Evolutionary conservation across 2,888 invertebrate species (phyloP), one percentile per base, ranked within the genome.

Genomic region (Rhagophthalmus giganteus): DNA sequence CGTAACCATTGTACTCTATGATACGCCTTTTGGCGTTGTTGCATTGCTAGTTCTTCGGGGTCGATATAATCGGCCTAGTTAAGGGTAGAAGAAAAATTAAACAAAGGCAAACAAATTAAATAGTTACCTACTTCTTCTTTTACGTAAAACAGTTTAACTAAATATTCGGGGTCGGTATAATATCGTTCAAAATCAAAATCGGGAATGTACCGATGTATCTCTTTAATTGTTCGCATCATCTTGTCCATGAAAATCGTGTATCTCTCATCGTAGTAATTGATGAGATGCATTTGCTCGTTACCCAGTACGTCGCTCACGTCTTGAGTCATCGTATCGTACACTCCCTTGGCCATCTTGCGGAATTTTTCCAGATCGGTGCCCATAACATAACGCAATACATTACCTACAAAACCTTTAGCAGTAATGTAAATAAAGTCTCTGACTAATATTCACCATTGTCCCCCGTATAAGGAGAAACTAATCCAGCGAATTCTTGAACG

Each of bases 301-400:
- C 69, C 69, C 2, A 74, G 56, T 0, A 74, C 74, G 35, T 74
- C 74, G 50, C 71, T 72, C 7, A 72, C 69, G 48, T 75, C 74
- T 59, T 73, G 69, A 0, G 74, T 72, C 70, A 72, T 72, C 3
- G 70, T 74, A 26, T 74, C 73, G 56, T 74, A 75, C 5, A 74
- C 67, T 59, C 68, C 70, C 27, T 65, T 65, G 1, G 70, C 66
- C 45, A 73, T 58, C 42, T 55, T 68, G 27, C 71, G 63, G 60
- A 75, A 75, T 6, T 57, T 35, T 2, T 57, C 59, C 31, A 74
- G 48, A 51, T 75, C 74, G 8, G 72, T 70, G 1, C 63, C 66
- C 58, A 74, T 60, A 5, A 71, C 67, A 10, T 51, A 38, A 16
- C 70, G 61, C 14, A 75, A 48, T 9, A 47, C 42, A 20, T 59